Evolutionary conservation across 2,888 invertebrate species (phyloP).

Genomic region (Spilarctia lutea): DNA sequence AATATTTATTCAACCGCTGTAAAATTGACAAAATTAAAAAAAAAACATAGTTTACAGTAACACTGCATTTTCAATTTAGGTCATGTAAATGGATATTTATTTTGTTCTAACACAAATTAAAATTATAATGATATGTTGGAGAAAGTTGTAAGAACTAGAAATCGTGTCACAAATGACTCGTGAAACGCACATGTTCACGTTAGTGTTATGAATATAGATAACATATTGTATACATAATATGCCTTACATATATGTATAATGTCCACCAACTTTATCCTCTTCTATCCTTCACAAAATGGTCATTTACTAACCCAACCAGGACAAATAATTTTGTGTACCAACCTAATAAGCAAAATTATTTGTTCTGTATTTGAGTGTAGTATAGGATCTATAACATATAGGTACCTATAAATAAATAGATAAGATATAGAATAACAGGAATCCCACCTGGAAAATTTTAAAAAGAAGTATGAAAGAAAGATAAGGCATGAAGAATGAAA

Average conservation of each 20-base stretch:
- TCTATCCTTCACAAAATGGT: background rate
- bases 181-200: background rate
- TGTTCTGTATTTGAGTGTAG: no score
- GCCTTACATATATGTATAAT: background rate
- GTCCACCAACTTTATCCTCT: background rate
- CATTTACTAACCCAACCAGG: no score
- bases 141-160: slow-evolving; percentile 10
- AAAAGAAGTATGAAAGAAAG: no score
- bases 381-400: no score
- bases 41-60: no score
- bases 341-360: background rate
- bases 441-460: no score
- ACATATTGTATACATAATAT: background rate
- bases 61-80: background rate
- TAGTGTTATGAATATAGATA: background rate
- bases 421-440: no score
- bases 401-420: no score
- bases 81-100: background rate
- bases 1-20: no score
- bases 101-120: background rate
- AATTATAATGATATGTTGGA: background rate
- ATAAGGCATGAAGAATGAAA: no score
- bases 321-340: background rate
- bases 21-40: no score
- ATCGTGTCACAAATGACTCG: background rate